Evolutionary conservation across 2,113 vertebrate genomes (phyloP).

Genomic region (Larimichthys polyactis): DNA sequence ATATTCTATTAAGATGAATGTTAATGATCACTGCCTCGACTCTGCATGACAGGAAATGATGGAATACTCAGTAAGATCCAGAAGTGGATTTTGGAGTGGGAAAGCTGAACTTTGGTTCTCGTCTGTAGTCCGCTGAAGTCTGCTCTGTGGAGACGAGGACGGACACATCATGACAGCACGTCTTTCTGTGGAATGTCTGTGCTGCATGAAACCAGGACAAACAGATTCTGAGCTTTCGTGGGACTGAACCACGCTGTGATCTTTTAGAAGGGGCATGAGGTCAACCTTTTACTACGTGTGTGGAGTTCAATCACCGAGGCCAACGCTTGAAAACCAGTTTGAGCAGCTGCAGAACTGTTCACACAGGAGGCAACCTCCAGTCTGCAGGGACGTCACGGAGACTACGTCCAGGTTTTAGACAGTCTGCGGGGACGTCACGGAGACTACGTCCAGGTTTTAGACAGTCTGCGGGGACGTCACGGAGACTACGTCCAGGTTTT

Average conservation of each 20-base stretch:
- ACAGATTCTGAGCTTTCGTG: not conserved
- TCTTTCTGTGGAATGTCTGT: not conserved
- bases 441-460: too few species aligned
- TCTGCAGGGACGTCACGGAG: too few species aligned
- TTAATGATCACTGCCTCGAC: not conserved
- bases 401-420: too few species aligned
- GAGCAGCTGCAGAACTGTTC: too few species aligned
- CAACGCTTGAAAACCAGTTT: not conserved
- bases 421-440: too few species aligned
- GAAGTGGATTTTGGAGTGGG: not conserved
- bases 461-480: too few species aligned
- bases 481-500: too few species aligned
- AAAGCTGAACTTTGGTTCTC: not conserved
- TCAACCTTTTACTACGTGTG: not conserved
- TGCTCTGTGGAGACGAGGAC: not conserved
- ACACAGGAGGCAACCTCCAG: too few species aligned
- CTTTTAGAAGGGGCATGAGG: not conserved
- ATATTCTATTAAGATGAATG: not conserved
- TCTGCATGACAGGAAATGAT: not conserved
- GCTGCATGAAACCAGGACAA: not conserved
- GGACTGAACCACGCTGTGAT: not conserved
- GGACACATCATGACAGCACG: not conserved
- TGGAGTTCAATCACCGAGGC: not conserved
- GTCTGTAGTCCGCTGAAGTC: not conserved
- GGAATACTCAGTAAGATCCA: not conserved